Evolutionary conservation across 2,888 invertebrate genomes (phyloP), one percentile per base, ranked within the genome.

Genomic region (Mystacides longicornis): DNA sequence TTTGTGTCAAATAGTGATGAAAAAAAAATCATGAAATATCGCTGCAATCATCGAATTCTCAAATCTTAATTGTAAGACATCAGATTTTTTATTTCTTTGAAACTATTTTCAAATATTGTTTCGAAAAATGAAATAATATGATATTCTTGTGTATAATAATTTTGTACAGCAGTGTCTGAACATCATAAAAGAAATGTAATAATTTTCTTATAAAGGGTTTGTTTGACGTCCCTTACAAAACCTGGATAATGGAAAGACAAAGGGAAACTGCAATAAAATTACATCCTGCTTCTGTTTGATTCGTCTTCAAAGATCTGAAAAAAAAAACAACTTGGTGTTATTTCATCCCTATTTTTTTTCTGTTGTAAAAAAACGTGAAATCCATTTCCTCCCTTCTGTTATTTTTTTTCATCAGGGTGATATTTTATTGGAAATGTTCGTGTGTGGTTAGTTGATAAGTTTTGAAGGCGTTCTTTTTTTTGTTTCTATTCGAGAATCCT

Each of bases 171-270:
- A n/a, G n/a, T n/a, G n/a, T n/a, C n/a, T n/a, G n/a, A n/a, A n/a
- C 14, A 37, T 37, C 37, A 37, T 37, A 37, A 37, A 37, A 37
- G 37, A 7, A 14, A n/a, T 37, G 16, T n/a, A 37, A 14, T 37
- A 37, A 37, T 37, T 37, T 37, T 37, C 37, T 37, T 37, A 7
- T 37, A 37, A 37, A 37, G 37, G 37, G 37, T 37, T 37, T 37
- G 37, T 37, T 37, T 37, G 37, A 37, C 37, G 37, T 37, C 37
- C 37, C 37, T 37, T 37, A 16, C 14, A 16, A 37, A 7, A 14
- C n/a, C 3, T 37, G 14, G 37, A 37, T 3, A 14, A 37, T 3
- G 16, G 14, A 37, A 37, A 37, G 37, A 37, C 37, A 37, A 37
- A 37, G 14, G 16, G 27, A 37, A 37, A 37, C 37, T 37, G 37